phyloP scores from a whole-genome alignment of 2,113 vertebrate genomes.

The Dromiciops gliroides region DNA sequence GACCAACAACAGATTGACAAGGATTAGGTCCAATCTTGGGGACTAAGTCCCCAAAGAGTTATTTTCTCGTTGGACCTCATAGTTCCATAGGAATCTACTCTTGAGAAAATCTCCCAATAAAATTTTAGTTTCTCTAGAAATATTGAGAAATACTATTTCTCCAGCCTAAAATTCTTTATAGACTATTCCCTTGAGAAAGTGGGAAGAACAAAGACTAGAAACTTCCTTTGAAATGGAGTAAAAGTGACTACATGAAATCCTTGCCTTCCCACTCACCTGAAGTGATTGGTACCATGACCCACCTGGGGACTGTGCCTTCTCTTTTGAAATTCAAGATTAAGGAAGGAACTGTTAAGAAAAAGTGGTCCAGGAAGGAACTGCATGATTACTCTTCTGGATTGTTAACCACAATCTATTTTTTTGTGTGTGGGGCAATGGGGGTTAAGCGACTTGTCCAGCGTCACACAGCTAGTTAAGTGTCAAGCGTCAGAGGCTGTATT shows the following conservation, averaged over 20 bases:
- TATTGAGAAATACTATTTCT: not conserved
- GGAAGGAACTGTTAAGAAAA: not conserved
- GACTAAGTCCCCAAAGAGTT: no score
- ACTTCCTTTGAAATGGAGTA: not conserved
- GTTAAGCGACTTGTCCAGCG: no score
- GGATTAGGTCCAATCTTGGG: not conserved
- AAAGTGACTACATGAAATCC: not conserved
- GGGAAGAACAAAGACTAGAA: not conserved
- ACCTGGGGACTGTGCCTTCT: not conserved
- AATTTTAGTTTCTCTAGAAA: not conserved
- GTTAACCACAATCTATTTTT: not conserved
- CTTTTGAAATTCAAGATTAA: not conserved
- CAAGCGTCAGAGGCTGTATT: no score
- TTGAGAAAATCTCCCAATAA: not conserved
- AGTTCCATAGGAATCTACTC: not conserved
- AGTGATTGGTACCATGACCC: not conserved
- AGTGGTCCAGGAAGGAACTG: not conserved
- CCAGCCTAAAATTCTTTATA: not conserved
- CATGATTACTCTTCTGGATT: not conserved
- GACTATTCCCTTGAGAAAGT: no score
- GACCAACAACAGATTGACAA: no score
- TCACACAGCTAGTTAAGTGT: no score
- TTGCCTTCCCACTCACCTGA: not conserved
- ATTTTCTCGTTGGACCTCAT: not conserved
- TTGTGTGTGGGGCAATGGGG: no score